phyloP scores from a whole-genome alignment of 2,113 vertebrate species.

The Calonectris borealis region DNA sequence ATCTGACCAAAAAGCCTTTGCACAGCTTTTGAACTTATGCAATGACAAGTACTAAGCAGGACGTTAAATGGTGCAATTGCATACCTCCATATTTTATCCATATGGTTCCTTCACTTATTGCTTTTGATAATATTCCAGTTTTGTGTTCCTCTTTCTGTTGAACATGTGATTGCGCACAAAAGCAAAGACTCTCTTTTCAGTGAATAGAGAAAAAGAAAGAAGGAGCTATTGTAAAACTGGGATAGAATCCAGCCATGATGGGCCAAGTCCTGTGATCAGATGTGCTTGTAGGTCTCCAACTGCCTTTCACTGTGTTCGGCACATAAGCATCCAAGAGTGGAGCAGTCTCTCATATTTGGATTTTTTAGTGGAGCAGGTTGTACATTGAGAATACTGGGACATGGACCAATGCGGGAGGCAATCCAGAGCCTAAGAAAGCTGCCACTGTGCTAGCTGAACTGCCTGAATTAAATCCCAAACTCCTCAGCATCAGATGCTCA shows the following conservation, averaged over 20 bases:
- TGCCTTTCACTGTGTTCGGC: constrained; percentile 1
- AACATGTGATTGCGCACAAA: background rate
- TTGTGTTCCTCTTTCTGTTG: background rate
- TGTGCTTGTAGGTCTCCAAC: constrained; percentile 28
- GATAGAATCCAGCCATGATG: background rate
- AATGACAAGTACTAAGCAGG: background rate
- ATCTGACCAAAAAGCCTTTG: background rate
- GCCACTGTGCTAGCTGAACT: background rate
- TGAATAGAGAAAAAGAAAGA: background rate
- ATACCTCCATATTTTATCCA: background rate
- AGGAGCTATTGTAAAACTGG: background rate
- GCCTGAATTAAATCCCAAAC: constrained; percentile 22
- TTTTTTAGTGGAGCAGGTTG: constrained; percentile 34
- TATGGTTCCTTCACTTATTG: background rate
- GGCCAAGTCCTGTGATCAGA: constrained; percentile 5
- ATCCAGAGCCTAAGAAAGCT: constrained; percentile 35
- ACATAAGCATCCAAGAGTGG: background rate
- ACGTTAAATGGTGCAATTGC: background rate
- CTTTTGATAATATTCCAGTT: background rate
- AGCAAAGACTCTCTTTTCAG: background rate
- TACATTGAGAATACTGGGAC: constrained; percentile 15
- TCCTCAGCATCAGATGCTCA: background rate
- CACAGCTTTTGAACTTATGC: background rate
- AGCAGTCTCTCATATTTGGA: background rate
- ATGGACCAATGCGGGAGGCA: background rate